A percentile compares a stretch with the other conserved stretches of the same genome.
Conservation (phyloP, 2,888 invertebrate genomes). For the Heliconius aoede region DNA sequence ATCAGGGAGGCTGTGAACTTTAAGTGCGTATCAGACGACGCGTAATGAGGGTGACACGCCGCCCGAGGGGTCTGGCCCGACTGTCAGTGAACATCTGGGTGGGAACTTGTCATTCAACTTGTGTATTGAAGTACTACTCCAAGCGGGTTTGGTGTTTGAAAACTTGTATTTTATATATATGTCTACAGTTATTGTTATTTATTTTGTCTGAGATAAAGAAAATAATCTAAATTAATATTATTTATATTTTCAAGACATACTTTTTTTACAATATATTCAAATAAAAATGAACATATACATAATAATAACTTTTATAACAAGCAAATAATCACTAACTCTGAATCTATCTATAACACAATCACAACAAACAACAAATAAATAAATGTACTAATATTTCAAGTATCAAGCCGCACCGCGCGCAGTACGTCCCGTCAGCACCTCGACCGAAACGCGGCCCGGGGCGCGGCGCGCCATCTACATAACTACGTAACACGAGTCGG, state of each 20-base stretch:
- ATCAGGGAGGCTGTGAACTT: conserved; percentile 33
- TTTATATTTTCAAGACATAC: accelerated
- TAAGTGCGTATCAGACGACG: conserved; percentile 40
- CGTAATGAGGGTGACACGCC: conserved; percentile 57
- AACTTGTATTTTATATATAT: neutral
- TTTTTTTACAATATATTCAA: neutral
- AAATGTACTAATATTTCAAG: conserved; percentile 44
- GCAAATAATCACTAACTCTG: neutral
- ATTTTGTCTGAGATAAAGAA: neutral
- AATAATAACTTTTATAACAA: neutral
- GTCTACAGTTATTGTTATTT: neutral
- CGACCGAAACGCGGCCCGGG: conserved; percentile 63
- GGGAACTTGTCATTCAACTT: conserved; percentile 40
- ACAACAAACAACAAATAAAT: neutral
- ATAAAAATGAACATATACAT: neutral
- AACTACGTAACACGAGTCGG: conserved; percentile 40
- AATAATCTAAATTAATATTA: neutral
- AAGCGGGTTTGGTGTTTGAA: conserved; percentile 22
- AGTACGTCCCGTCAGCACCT: conserved; percentile 62
- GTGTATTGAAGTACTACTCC: conserved; percentile 26
- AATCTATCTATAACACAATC: neutral
- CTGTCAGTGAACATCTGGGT: conserved; percentile 43
- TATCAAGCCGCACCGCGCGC: conserved; percentile 58
- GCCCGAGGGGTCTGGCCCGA: conserved; percentile 40
- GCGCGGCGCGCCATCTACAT: conserved; percentile 45